Conservation (phyloP, 1,140 invertebrate species). For the Brachionus angularis region DNA sequence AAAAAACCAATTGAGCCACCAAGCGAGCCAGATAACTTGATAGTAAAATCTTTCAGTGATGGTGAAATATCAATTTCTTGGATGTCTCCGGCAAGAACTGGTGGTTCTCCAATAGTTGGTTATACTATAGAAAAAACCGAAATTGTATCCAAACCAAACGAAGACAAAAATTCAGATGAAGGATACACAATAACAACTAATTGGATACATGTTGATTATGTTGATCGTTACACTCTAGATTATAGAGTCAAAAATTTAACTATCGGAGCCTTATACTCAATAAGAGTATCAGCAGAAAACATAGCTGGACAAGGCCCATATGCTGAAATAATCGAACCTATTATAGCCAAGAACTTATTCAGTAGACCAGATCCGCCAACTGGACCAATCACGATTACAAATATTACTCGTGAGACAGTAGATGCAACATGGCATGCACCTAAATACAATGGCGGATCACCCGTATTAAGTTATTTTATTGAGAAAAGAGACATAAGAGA, state of each 20-base stretch:
- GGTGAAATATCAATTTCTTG: constrained; percentile 60
- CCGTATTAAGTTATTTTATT: constrained; percentile 92
- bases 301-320: background rate
- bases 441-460: constrained; percentile 88
- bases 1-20: background rate
- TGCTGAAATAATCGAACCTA: background rate
- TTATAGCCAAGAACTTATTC: constrained; percentile 20
- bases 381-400: constrained; percentile 83
- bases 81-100: constrained; percentile 86
- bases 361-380: constrained; percentile 78
- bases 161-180: background rate
- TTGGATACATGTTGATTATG: constrained; percentile 6
- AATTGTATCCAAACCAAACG: constrained; percentile 70
- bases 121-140: constrained; percentile 76
- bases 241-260: constrained; percentile 11
- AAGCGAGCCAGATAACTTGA: background rate
- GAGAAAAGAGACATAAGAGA: constrained; percentile 91
- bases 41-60: background rate
- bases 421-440: constrained; percentile 90
- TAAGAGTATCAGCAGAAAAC: constrained; percentile 40
- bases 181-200: background rate
- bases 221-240: constrained; percentile 22
- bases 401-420: constrained; percentile 88
- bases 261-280: constrained; percentile 19
- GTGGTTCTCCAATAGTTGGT: constrained; percentile 69